Evolutionary conservation across 1,140 invertebrate genomes (phyloP), one percentile per base, ranked within the genome.

Genomic region (Pygmarrhopalites habei): DNA sequence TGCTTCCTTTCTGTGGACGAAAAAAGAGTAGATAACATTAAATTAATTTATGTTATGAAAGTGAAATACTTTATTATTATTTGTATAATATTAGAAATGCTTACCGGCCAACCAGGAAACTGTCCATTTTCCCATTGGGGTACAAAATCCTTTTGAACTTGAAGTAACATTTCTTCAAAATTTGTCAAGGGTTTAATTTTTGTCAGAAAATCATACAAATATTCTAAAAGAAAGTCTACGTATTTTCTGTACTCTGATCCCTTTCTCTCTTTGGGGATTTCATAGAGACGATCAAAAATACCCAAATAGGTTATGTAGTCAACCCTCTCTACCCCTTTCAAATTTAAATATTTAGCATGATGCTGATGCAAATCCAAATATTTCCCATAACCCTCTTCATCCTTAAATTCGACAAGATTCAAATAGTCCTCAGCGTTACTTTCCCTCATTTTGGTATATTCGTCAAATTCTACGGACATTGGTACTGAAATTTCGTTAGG

Each of bases 371-470:
- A 81, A 81, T 99, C 97, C 28, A 99, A 80, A 78, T 95, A 99
- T 76, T 95, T 95, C 17, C 97, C 97, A 80, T 98, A 99, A 15
- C 96, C 95, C 80, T 99, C 97, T 79, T 99, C 97, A 78, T 99
- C 97, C n/a, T 92, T 94, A 74, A 99, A 99, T 69, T 97, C 92
- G 2, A 96, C 90, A 67, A 96, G 81, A 75, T 88, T 70, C 41
- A 60, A 57, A 29, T 68, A 66, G 19, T 92, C 89, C 74, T 94
- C 90, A 3, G 85, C 53, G 56, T 58, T 65, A 87, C 87, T 77
- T 89, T 92, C 92, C 69, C 91, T 81, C 65, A 88, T 79, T 77
- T 94, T 94, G 5, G 89, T 85, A 56, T 98, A 75, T 75, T 97
- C 92, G 74, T 98, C 95, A 81, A 97, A 98, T 77, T 98, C 94